Percentiles rank a stretch among this genome's conserved stretches.
Conservation (phyloP, 2,797 vertebrate genomes). For the Xenopus petersii region DNA sequence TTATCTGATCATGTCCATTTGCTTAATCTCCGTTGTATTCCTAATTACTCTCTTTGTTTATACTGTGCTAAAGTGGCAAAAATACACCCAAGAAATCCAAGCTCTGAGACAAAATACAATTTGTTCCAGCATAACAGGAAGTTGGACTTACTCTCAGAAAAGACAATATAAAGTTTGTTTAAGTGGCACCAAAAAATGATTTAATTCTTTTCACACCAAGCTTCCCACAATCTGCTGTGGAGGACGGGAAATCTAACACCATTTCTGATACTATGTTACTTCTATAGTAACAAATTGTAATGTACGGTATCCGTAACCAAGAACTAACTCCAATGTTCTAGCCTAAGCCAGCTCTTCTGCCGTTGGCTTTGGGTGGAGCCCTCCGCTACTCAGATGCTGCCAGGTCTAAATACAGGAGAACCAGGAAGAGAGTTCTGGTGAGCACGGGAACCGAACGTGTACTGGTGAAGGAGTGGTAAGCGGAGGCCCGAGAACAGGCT, state of each 20-base stretch:
- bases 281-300: no score
- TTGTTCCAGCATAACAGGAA: constrained; percentile 17
- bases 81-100: constrained; percentile 17
- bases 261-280: constrained; percentile 25
- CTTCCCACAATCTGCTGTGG: constrained; percentile 24
- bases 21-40: constrained; percentile 63
- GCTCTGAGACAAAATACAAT: constrained; percentile 13
- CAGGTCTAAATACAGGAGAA: no score
- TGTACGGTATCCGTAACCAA: no score
- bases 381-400: no score
- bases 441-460: no score
- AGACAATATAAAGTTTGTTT: constrained; percentile 19
- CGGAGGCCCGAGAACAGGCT: no score
- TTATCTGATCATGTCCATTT: constrained; percentile 61
- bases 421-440: no score
- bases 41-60: constrained; percentile 16
- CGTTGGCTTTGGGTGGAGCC: no score
- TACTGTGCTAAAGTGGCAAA: constrained; percentile 13
- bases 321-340: no score
- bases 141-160: constrained; percentile 16
- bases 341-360: no score
- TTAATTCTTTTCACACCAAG: constrained; percentile 30
- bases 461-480: no score
- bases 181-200: constrained; percentile 4
- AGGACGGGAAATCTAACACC: constrained; percentile 9